phyloP scores from a whole-genome alignment of 2,113 vertebrate species.

The Alosa alosa region DNA sequence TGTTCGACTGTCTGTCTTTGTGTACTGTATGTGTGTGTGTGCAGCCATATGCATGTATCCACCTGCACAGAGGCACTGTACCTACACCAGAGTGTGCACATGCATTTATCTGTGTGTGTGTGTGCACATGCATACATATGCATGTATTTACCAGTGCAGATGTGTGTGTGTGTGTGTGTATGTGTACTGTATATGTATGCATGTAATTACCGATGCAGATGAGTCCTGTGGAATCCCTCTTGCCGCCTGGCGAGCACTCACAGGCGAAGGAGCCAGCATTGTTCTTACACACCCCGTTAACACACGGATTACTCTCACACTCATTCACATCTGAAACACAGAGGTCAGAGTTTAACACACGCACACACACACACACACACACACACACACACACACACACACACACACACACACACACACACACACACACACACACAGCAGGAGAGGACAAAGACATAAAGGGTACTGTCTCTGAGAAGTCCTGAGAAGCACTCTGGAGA shows the following conservation, averaged over 20 bases:
- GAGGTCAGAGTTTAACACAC: not conserved
- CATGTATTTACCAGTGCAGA: not conserved
- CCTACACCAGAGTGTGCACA: not conserved
- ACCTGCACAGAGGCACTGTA: not conserved
- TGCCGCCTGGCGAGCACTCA: slow-evolving; percentile 79
- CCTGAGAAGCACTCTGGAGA: too few relatives aligned
- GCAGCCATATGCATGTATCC: too few relatives aligned
- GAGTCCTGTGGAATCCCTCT: slow-evolving; percentile 75
- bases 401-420: slow-evolving; percentile 10
- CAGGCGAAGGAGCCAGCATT: slow-evolving; percentile 81
- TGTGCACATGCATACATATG: not conserved
- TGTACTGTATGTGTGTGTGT: not conserved
- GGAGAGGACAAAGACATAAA: too few relatives aligned
- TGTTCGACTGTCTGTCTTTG: not conserved
- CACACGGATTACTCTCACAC: slow-evolving; percentile 80
- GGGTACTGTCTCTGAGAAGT: too few relatives aligned
- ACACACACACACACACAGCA: slow-evolving; percentile 5
- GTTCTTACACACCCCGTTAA: slow-evolving; percentile 80
- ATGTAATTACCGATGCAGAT: slow-evolving; percentile 76
- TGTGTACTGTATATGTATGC: not conserved
- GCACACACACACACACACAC: not conserved
- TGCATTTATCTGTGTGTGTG: not conserved
- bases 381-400: slow-evolving; percentile 16
- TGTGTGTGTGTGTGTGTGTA: not conserved
- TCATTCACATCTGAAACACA: slow-evolving; percentile 78